phyloP scores from a whole-genome alignment of 2,797 vertebrate species.

The Hylomyscus alleni region DNA sequence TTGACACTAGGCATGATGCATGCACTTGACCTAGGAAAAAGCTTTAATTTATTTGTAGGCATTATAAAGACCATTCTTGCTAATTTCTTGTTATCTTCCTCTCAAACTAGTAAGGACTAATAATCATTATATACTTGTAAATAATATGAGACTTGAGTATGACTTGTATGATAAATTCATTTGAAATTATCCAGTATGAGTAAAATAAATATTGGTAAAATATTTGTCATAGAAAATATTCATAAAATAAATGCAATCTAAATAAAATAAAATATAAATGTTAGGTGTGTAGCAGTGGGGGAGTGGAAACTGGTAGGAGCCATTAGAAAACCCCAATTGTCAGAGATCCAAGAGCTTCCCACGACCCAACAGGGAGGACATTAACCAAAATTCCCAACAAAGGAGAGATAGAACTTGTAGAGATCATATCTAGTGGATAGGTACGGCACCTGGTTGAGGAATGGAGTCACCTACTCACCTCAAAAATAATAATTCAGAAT shows the following conservation, averaged over 20 bases:
- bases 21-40: slow-evolving; percentile 17
- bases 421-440: too few species aligned
- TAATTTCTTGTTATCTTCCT: background rate
- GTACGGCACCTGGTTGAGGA: too few species aligned
- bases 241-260: background rate
- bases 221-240: slow-evolving; percentile 3
- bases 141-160: background rate
- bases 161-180: background rate
- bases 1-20: background rate
- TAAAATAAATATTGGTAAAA: background rate
- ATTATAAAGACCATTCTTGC: background rate
- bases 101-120: background rate
- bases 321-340: too few species aligned
- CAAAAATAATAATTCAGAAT: too few species aligned
- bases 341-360: too few species aligned
- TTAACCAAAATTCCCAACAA: too few species aligned
- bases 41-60: background rate
- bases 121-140: background rate
- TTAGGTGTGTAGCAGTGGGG: background rate
- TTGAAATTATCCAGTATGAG: background rate
- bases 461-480: too few species aligned
- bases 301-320: too few species aligned
- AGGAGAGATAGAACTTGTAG: too few species aligned
- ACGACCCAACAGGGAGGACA: too few species aligned
- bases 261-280: background rate